Base-by-base conservation (phyloP, 92 coral and sea anemone species). In the Umimayanthus chanpuru region DNA sequence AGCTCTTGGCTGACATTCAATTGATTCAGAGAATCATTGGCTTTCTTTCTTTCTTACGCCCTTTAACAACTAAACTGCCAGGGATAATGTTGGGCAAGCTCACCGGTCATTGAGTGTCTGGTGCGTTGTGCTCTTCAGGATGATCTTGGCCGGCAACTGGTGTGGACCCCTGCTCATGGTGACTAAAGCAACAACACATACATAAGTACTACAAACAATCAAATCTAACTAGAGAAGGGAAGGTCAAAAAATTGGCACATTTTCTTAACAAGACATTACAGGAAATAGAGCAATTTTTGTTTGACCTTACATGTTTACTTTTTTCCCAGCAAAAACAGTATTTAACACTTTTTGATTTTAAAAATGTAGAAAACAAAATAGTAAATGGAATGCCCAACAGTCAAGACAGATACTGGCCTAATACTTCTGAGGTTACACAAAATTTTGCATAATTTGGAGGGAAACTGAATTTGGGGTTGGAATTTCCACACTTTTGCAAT, bases 91-190 rank as follows among this genome's bases (percentile, higher is more conserved):
- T 88, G 90, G 78, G 81, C 85, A 82, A 86, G 85, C 99, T 95
- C 96, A 97, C 99, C 99, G 98, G 90, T 97, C 99, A 93, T 96
- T 97, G 50, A 97, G 90, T n/a, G 98, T 94, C 94, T 97, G 96
- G 88, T 94, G 85, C 1, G 99, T 97, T 26, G 99, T 93, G 73
- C 99, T 91, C 92, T 97, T 97, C 53, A 97, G 94, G 77, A 97
- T 94, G 11, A 97, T 97, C 91, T 97, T 97, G 76, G 95, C 98
- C 75, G 97, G 98, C 23, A 92, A 41, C 58, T 53, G 58, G 9
- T 93, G 90, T 16, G 93, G 73, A 89, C 90, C 92, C 89, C 65
- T 94, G 91, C 80, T 77, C 82, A 82, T 67, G 80, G 84, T 56
- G 67, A 88, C 81, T 61, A 91, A 29, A 79, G 86, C 23, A 67